Evolutionary conservation across 2,113 vertebrate species (phyloP), one percentile per base, ranked within the genome.

Genomic region (Eretmodus cyanostictus): DNA sequence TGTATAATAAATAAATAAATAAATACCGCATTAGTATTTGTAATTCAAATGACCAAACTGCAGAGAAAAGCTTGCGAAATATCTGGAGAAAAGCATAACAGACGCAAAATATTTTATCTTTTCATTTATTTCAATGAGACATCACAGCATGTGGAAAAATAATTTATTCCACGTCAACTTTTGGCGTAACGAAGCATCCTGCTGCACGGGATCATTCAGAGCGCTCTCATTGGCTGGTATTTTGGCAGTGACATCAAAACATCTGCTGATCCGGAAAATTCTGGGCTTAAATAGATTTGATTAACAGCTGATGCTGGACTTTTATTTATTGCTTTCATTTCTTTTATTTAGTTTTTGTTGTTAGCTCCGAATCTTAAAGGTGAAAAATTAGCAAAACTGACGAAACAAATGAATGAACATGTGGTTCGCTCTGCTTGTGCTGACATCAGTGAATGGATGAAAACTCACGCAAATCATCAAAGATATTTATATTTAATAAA

Each of bases 361-460:
- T 27, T 45, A 0, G 4, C 11, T 40, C 63, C 7, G 1, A 27
- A 73, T 73, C 66, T 45, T 73, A 9, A 73, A 27, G 5, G 5
- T 71, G 66, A 73, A 40, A 40, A 4, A 40, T 40, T 0, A 8
- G 66, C n/a, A 71, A 71, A 66, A n/a, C 31, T 40, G 63, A 40
- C 0, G 1, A 38, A 40, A 68, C n/a, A 40, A 40, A 68, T 14
- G n/a, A 68, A 40, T 24, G 63, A 14, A 22, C 10, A 1, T 19
- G 61, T n/a, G 10, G 0, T 68, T 22, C 0, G 4, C 34, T n/a
- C 11, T 13, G 63, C 34, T 38, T 5, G 2, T 11, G 31, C 61
- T 12, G 6, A 38, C 10, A 38, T 2, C 9, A 63, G 31, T 22
- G 36, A 42, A 0, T 1, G 7, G n/a, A 38, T 73, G 22, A 45